These are phyloP conservation scores for Eriocheir sinensis DNA, from an alignment of 1,140 invertebrate genomes.

Conservation along the genomic window DNA sequence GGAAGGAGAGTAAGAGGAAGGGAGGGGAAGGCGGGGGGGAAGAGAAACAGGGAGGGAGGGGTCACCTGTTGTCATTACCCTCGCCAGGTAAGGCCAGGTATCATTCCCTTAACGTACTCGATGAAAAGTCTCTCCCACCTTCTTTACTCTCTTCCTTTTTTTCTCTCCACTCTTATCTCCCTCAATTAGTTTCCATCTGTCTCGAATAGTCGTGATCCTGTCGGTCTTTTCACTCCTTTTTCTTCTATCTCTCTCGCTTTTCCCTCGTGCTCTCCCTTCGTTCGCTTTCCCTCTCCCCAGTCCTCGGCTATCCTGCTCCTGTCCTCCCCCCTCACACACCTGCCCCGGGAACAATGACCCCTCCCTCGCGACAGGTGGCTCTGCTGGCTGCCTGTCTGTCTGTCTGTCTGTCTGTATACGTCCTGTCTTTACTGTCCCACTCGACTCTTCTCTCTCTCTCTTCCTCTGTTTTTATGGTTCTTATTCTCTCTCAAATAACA, in stretches of 20 bases:
- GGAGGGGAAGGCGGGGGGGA: background rate
- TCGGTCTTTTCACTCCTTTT: no score
- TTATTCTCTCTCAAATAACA: background rate
- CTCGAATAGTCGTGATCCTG: no score
- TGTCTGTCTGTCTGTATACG: background rate
- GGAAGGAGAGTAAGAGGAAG: background rate
- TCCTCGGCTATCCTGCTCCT: no score
- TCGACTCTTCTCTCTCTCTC: background rate
- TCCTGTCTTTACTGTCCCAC: background rate
- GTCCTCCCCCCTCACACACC: background rate
- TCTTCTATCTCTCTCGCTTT: no score
- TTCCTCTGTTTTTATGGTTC: background rate
- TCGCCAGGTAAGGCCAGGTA: conserved; percentile 6
- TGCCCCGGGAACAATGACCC: background rate
- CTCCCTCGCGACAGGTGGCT: background rate
- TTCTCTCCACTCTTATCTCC: no score
- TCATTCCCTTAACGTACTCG: background rate
- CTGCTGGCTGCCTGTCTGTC: background rate
- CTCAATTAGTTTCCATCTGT: no score
- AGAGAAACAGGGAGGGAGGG: background rate
- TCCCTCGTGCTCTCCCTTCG: no score
- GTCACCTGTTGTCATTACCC: conserved; percentile 10
- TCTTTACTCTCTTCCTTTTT: no score
- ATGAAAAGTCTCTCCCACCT: background rate
- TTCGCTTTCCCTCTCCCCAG: no score